Percentiles rank a stretch among this genome's conserved stretches.
phyloP scores from a whole-genome alignment of 2,888 invertebrate genomes.

The Apotomis turbidana region DNA sequence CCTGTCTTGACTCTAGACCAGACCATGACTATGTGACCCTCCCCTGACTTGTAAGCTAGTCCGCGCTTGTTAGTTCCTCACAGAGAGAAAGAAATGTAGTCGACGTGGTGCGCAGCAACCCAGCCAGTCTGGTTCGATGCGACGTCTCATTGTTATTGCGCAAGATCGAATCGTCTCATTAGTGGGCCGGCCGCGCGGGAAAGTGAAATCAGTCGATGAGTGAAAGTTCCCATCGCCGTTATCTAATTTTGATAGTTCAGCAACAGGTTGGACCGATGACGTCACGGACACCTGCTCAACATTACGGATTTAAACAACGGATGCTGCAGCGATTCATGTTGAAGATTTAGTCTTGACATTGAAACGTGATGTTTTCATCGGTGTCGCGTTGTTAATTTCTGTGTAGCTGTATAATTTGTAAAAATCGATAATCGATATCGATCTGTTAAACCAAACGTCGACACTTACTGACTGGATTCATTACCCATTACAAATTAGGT shows the following conservation, averaged over 20 bases:
- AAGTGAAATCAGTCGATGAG: constrained; percentile 76
- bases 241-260: constrained; percentile 71
- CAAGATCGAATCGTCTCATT: constrained; percentile 67
- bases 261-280: constrained; percentile 43
- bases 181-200: constrained; percentile 60
- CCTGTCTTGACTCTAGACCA: no score
- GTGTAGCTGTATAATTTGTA: neutral
- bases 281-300: constrained; percentile 28
- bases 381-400: neutral
- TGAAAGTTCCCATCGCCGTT: constrained; percentile 76
- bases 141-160: constrained; percentile 60
- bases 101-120: constrained; percentile 40
- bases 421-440: neutral
- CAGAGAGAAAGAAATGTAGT: constrained; percentile 3
- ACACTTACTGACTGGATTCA: no score
- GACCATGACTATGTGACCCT: no score
- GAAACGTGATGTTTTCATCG: neutral
- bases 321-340: constrained; percentile 6
- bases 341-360: constrained; percentile 20
- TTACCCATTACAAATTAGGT: no score
- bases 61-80: no score
- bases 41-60: no score
- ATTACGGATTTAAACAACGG: no score
- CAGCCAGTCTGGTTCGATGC: constrained; percentile 48
- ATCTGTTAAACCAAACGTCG: no score